phyloP scores from a whole-genome alignment of 2,113 vertebrate genomes.

The Chrysemys picta region DNA sequence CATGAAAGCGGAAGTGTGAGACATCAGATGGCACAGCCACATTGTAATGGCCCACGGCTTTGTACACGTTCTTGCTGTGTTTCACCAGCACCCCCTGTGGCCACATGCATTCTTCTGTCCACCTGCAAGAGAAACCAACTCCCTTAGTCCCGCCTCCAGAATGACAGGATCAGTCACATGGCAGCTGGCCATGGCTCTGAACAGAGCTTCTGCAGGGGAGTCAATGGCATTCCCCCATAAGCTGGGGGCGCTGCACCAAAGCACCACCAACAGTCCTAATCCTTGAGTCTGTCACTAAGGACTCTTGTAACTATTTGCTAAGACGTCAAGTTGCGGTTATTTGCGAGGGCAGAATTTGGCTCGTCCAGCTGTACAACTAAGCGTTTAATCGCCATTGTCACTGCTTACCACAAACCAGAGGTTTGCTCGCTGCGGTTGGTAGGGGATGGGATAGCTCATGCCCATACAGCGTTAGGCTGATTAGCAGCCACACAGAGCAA shows the following conservation, averaged over 20 bases:
- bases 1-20: constrained; percentile 98
- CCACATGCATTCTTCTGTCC: constrained; percentile 99
- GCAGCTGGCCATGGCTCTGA: not conserved
- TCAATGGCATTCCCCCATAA: not conserved
- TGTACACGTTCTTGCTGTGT: constrained; percentile 99
- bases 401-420: not conserved
- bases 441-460: accelerated
- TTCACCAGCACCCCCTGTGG: constrained; percentile 97
- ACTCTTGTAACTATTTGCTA: not conserved
- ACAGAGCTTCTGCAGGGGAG: not conserved
- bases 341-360: accelerated
- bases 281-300: not conserved
- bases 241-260: accelerated
- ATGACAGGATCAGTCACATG: not conserved
- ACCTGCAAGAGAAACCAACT: constrained; percentile 78
- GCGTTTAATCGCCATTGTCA: not conserved
- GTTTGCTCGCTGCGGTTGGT: accelerated
- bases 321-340: not conserved
- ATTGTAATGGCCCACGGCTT: constrained; percentile 97
- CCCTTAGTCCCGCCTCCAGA: accelerated
- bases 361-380: accelerated
- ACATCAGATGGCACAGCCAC: constrained; percentile 97
- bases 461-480: accelerated
- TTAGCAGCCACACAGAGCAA: not conserved
- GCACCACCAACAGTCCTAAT: not conserved